A percentile compares a stretch with the other conserved stretches of the same genome.
Evolutionary conservation across 1,140 invertebrate genomes (phyloP).

Genomic region (Drosophila triauraria): DNA sequence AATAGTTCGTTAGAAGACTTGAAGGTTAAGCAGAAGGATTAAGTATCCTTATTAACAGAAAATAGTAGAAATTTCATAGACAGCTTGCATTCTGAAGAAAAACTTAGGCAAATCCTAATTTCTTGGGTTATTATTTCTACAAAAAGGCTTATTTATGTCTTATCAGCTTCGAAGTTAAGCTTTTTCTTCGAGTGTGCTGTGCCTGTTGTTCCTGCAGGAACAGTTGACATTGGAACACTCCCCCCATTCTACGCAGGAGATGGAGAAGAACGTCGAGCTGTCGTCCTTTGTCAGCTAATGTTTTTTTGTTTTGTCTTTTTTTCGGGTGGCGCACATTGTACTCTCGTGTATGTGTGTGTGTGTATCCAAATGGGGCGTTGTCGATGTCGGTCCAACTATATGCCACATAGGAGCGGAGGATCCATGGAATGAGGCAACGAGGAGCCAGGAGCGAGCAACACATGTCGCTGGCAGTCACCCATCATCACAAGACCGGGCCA

Average conservation of each 20-base stretch:
- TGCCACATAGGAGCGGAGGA: slow-evolving; percentile 3
- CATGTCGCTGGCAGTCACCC: slow-evolving; percentile 46
- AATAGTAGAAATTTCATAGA: not conserved
- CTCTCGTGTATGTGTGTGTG: slow-evolving; percentile 4
- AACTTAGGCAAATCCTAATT: not conserved
- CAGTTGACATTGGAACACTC: slow-evolving; percentile 39
- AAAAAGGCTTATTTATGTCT: not conserved
- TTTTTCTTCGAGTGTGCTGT: slow-evolving; percentile 13
- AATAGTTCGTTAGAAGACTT: not conserved
- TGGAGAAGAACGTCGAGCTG: slow-evolving; percentile 10
- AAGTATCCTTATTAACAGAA: not conserved
- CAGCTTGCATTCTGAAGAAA: too few relatives aligned
- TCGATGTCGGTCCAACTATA: slow-evolving; percentile 39
- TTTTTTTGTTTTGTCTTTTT: slow-evolving; percentile 13
- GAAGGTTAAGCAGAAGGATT: not conserved
- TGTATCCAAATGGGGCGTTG: slow-evolving; percentile 55
- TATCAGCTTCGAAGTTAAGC: too few relatives aligned
- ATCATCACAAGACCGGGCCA: slow-evolving; percentile 33
- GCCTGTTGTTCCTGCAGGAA: slow-evolving; percentile 32
- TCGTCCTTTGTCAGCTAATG: slow-evolving; percentile 37
- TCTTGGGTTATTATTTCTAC: too few relatives aligned
- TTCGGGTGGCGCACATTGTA: slow-evolving; percentile 17
- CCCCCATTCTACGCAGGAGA: not conserved
- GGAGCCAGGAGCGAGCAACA: slow-evolving; percentile 29
- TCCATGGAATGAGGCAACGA: not conserved